These are phyloP conservation scores for Tetrax tetrax DNA, from an alignment of 2,113 vertebrate species.

Conservation along the genomic window DNA sequence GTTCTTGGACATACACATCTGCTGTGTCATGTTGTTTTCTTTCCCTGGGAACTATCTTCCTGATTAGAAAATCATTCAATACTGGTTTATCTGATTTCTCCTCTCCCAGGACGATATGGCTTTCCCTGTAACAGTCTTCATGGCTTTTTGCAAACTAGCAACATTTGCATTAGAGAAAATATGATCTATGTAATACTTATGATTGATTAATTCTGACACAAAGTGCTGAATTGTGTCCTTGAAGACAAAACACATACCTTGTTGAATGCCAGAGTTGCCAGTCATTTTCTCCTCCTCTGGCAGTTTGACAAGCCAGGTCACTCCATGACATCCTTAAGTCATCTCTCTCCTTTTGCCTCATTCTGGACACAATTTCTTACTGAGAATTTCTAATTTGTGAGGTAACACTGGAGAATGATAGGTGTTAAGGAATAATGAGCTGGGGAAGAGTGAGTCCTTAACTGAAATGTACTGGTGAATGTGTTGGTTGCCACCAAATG, in stretches of 20 bases:
- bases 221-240: background rate
- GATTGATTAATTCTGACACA: background rate
- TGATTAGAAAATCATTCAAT: background rate
- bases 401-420: background rate
- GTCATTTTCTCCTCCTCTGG: background rate
- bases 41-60: background rate
- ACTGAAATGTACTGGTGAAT: background rate
- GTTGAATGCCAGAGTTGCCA: background rate
- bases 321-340: background rate
- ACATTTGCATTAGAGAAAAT: background rate
- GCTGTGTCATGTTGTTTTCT: background rate
- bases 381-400: background rate
- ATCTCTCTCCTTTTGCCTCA: background rate
- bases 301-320: background rate
- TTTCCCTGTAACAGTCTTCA: background rate
- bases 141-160: background rate
- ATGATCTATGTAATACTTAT: background rate
- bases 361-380: background rate
- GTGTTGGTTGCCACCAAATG: background rate
- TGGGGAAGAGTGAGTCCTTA: background rate
- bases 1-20: background rate
- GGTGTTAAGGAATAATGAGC: background rate
- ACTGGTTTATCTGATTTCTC: background rate
- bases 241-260: background rate
- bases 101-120: background rate